Conservation (phyloP, 2,888 invertebrate genomes). For the Cacoxenus indagator region DNA sequence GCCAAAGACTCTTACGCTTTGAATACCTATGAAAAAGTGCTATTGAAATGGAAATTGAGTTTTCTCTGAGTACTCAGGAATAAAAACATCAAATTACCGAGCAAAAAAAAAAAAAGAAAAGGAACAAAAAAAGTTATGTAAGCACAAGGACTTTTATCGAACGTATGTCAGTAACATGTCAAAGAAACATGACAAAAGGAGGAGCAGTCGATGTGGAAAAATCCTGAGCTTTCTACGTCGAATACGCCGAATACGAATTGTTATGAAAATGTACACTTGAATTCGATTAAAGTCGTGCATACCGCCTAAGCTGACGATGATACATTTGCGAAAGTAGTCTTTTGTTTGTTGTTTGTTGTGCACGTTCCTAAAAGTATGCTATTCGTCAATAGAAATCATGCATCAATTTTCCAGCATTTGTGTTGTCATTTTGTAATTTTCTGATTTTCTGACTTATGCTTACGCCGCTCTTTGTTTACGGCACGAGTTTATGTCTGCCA, state of each 20-base stretch:
- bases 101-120: neutral
- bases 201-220: no score
- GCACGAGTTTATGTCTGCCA: neutral
- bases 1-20: no score
- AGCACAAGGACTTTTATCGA: neutral
- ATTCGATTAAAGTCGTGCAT: neutral
- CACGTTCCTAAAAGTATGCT: neutral
- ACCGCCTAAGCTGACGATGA: neutral
- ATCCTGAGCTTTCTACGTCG: no score
- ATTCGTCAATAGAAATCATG: neutral
- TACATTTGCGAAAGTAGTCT: no score
- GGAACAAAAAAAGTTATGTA: neutral
- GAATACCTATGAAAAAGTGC: no score
- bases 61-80: neutral
- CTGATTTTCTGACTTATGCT: neutral
- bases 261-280: neutral
- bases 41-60: neutral
- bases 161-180: slow-evolving; percentile 4
- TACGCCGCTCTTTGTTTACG: neutral
- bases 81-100: neutral
- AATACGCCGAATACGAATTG: neutral
- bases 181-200: no score
- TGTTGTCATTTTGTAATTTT: neutral
- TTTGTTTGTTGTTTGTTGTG: neutral
- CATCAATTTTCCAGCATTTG: neutral